Conservation (phyloP, 2,888 invertebrate species). For the Eurytoma californica region DNA sequence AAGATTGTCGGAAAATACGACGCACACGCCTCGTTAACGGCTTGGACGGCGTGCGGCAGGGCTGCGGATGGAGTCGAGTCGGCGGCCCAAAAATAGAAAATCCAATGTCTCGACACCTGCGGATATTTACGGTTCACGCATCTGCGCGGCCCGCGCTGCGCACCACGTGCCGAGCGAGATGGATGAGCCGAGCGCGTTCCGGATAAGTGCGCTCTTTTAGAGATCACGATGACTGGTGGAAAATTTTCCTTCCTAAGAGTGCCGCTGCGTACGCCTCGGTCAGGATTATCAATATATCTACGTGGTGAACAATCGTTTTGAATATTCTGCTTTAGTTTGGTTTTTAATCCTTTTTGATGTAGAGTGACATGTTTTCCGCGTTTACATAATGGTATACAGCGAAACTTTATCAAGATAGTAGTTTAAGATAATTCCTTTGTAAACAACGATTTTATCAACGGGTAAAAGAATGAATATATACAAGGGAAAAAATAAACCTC, state of each 20-base stretch:
- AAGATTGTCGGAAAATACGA: too few species aligned
- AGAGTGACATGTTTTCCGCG: too few species aligned
- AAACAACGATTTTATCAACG: too few species aligned
- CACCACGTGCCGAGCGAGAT: constrained; percentile 7
- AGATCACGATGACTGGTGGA: constrained; percentile 17
- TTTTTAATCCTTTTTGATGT: too few species aligned
- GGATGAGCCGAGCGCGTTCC: constrained; percentile 46
- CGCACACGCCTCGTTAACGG: not conserved
- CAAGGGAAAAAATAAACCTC: too few species aligned
- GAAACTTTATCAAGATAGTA: too few species aligned
- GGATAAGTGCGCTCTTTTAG: not conserved
- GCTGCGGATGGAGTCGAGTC: not conserved
- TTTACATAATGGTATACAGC: too few species aligned
- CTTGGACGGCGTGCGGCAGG: not conserved
- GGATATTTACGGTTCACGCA: constrained; percentile 58
- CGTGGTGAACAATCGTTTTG: too few species aligned
- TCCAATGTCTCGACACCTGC: constrained; percentile 63
- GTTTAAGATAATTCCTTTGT: too few species aligned
- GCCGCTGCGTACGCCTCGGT: not conserved
- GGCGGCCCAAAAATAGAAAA: constrained; percentile 65
- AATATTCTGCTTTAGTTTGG: too few species aligned
- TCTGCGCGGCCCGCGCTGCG: constrained; percentile 36
- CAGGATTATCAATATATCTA: too few species aligned
- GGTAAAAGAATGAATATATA: too few species aligned
- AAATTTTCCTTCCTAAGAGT: constrained; percentile 11